Percentiles rank a stretch among this genome's conserved stretches.
phyloP scores from a whole-genome alignment of 1,140 invertebrate species.

The Zaprionus africanus region DNA sequence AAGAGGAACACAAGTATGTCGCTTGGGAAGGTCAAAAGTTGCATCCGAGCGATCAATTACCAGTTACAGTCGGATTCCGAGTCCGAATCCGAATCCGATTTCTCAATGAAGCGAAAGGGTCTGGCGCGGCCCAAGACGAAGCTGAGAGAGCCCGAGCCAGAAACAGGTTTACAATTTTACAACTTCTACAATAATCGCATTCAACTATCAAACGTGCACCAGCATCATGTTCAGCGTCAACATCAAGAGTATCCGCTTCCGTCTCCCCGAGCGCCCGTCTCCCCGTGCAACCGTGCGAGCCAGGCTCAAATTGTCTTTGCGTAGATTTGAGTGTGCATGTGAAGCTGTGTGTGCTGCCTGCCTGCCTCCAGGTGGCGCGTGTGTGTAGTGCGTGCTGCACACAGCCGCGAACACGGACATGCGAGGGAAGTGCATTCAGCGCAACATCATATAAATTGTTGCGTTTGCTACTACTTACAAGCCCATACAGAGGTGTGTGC shows the following conservation, averaged over 20 bases:
- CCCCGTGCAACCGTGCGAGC: neutral
- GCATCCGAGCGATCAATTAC: constrained; percentile 51
- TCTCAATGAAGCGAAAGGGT: constrained; percentile 42
- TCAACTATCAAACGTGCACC: constrained; percentile 48
- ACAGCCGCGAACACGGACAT: constrained; percentile 58
- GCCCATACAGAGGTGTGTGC: constrained; percentile 35
- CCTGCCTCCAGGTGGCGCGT: constrained; percentile 18
- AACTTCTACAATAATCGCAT: constrained; percentile 53
- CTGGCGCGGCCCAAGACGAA: neutral
- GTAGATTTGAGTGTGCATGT: constrained; percentile 29
- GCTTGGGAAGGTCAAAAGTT: constrained; percentile 40
- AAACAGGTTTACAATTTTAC: constrained; percentile 43
- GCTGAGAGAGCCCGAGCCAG: neutral
- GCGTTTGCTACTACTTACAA: constrained; percentile 59
- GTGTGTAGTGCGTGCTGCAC: constrained; percentile 66
- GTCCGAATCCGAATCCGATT: constrained; percentile 23
- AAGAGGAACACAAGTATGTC: constrained; percentile 21
- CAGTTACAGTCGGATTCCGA: constrained; percentile 21
- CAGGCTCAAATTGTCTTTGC: constrained; percentile 13
- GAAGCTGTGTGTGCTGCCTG: constrained; percentile 47
- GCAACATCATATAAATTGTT: constrained; percentile 73
- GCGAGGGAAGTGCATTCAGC: constrained; percentile 70
- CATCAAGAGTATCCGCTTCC: constrained; percentile 41
- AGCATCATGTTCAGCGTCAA: constrained; percentile 44
- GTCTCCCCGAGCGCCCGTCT: constrained; percentile 1